Evolutionary conservation across 1,140 invertebrate species (phyloP), one percentile per base, ranked within the genome.

Genomic region (Nixonia krombeini): DNA sequence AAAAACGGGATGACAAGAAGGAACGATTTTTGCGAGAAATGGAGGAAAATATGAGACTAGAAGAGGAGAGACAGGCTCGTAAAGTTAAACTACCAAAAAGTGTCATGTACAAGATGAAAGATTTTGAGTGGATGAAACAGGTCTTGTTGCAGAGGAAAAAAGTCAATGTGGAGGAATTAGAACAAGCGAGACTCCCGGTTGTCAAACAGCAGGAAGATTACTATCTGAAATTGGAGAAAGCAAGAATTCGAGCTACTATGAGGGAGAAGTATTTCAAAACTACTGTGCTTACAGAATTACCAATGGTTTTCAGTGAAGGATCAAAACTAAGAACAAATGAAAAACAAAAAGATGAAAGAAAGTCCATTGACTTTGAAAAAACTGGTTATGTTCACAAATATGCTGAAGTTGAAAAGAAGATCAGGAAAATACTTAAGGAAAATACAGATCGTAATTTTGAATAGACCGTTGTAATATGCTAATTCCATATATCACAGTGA

Each of bases 111-210:
- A 78, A 69, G 31, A 17, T 57, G n/a, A 76, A 75, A 8, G 78
- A 87, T 55, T 58, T 80, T 23, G 72, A 81, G 1, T 67, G 80
- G 9, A 85, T 86, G 61, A 81, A 80, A 28, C 57, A 56, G 0
- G 75, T 79, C 28, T 67, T 87, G 2, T 53, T 87, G 9, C 33
- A 63, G 4, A 86, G 85, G 23, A 86, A 86, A 45, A 75, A 78
- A 18, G 69, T 87, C 8, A 68, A 81, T 17, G 80, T 82, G 0
- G 31, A 70, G 9, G 73, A 83, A 33, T 46, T 87, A 9, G 72
- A 86, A 7, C 67, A 71, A 5, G 71, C 79, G 28, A 77, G 85
- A 46, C 37, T 73, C 2, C 85, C 85, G 1, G 26, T 87, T 2
- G 76, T 82, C n/a, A 50, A 71, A 18, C 45, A 80, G 1, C 67